phyloP scores from a whole-genome alignment of 2,113 vertebrate genomes.

The Anser cygnoides region DNA sequence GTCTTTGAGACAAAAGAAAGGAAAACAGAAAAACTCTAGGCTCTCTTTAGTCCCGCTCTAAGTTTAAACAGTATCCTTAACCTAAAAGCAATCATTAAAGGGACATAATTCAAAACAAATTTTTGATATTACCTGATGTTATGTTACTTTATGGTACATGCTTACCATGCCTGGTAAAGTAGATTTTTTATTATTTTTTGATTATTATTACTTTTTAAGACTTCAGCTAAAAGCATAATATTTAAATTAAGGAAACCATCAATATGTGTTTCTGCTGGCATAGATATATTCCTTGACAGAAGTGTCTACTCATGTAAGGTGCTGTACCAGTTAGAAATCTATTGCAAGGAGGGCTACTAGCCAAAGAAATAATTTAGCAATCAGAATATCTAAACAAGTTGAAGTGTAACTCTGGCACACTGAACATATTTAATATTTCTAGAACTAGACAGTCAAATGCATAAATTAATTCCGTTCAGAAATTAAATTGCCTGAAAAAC shows the following conservation, averaged over 20 bases:
- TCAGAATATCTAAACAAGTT: neutral
- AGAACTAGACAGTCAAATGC: neutral
- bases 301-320: neutral
- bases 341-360: neutral
- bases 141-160: neutral
- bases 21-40: neutral
- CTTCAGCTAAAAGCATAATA: neutral
- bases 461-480: neutral
- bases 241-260: conserved; percentile 7
- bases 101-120: neutral
- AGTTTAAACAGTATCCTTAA: neutral
- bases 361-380: neutral
- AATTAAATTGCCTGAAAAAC: conserved; percentile 17
- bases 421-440: neutral
- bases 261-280: neutral
- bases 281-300: neutral
- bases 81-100: neutral
- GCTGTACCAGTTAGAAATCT: neutral
- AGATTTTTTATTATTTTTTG: neutral
- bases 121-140: neutral
- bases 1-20: neutral
- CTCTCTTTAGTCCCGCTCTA: neutral
- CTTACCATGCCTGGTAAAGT: neutral
- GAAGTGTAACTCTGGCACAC: neutral
- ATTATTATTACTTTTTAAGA: neutral